phyloP scores from a whole-genome alignment of 2,113 vertebrate genomes.

The Platysternon megacephalum region DNA sequence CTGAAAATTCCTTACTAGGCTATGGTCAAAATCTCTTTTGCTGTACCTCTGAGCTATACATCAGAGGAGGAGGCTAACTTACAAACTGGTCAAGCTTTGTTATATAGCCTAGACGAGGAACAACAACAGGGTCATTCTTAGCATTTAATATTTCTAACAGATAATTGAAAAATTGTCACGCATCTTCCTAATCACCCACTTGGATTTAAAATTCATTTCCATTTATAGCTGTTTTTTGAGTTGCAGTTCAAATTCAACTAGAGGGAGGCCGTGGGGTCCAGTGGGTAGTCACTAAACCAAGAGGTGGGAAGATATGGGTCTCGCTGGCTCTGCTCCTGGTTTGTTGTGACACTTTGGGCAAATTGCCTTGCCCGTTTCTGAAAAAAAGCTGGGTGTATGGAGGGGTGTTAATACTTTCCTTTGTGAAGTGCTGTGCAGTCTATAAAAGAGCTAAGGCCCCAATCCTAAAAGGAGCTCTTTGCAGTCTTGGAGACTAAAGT shows the following conservation, averaged over 20 bases:
- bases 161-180: not conserved
- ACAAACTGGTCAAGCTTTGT: not conserved
- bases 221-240: not conserved
- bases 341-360: not conserved
- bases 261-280: not conserved
- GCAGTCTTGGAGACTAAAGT: not conserved
- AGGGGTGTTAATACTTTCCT: not conserved
- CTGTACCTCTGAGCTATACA: not conserved
- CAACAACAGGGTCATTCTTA: not conserved
- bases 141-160: not conserved
- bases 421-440: not conserved
- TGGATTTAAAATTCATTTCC: not conserved
- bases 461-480: not conserved
- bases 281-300: not conserved
- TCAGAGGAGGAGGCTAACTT: not conserved
- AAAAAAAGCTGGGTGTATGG: not conserved
- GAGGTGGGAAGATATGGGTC: not conserved
- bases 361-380: not conserved
- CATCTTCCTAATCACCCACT: rapidly evolving
- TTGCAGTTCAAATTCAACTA: not conserved
- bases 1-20: not conserved
- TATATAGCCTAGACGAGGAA: not conserved
- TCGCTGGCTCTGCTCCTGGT: not conserved
- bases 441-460: not conserved
- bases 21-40: not conserved